A percentile compares a stretch with the other conserved stretches of the same genome.
These are phyloP conservation scores for Squalus acanthias DNA, from an alignment of 2,797 vertebrate species.

Conservation along the genomic window DNA sequence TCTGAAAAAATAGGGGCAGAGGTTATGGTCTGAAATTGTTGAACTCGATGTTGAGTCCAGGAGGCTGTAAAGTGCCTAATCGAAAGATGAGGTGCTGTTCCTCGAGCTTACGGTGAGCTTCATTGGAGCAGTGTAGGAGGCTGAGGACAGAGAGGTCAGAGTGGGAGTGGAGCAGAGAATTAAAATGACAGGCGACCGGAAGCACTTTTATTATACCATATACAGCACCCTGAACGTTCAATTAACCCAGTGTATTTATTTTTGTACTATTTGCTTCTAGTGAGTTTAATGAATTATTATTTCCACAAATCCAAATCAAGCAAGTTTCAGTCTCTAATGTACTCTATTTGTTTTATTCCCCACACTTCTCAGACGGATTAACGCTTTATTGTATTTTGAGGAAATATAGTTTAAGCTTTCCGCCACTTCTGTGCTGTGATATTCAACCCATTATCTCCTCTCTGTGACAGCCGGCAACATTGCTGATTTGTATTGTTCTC, in stretches of 20 bases:
- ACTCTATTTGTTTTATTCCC: background rate
- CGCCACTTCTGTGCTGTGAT: background rate
- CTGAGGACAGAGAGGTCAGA: too few relatives aligned
- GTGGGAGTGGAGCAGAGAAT: too few relatives aligned
- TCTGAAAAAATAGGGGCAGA: too few relatives aligned
- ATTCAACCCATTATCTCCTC: background rate
- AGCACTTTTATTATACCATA: background rate
- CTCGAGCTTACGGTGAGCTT: too few relatives aligned
- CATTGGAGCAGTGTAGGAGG: too few relatives aligned
- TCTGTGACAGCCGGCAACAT: background rate
- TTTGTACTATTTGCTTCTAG: background rate
- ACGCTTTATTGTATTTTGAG: background rate
- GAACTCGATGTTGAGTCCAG: too few relatives aligned
- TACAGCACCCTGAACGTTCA: background rate
- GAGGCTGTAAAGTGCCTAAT: too few relatives aligned
- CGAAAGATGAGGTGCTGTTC: too few relatives aligned
- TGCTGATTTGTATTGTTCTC: background rate
- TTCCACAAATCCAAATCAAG: background rate
- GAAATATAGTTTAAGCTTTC: background rate
- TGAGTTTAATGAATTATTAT: background rate
- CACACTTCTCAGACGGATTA: background rate
- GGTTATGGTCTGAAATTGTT: too few relatives aligned
- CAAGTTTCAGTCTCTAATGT: background rate
- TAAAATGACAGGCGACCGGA: too few relatives aligned
- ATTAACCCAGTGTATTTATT: background rate